phyloP scores from a whole-genome alignment of 1,140 invertebrate genomes.

The Hesperophylax magnus region DNA sequence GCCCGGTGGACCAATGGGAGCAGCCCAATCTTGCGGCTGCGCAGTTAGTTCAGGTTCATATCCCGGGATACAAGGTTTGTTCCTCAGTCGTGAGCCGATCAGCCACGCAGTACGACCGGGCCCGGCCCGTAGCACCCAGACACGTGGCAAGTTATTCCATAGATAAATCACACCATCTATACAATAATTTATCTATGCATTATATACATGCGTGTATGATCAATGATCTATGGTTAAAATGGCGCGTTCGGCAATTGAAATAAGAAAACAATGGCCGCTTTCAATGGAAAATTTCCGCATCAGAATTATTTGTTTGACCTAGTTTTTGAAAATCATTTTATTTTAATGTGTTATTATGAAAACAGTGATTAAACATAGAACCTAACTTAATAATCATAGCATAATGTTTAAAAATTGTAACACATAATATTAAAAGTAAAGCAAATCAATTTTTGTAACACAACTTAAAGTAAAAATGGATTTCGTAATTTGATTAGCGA shows the following conservation, averaged over 20 bases:
- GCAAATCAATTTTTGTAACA: too few relatives aligned
- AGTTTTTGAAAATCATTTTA: background rate
- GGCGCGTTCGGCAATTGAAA: background rate
- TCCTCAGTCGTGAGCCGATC: constrained; percentile 44
- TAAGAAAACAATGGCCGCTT: background rate
- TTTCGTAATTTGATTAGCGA: too few relatives aligned
- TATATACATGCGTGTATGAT: background rate
- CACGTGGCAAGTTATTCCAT: constrained; percentile 32
- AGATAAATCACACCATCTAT: constrained; percentile 14
- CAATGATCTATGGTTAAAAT: background rate
- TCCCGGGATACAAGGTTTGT: constrained; percentile 49
- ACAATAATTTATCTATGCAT: too few relatives aligned
- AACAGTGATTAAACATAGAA: background rate
- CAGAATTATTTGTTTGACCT: too few relatives aligned
- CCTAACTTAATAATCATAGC: background rate
- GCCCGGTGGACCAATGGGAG: constrained; percentile 48
- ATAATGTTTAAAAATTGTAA: too few relatives aligned
- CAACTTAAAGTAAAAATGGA: background rate
- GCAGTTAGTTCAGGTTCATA: constrained; percentile 55
- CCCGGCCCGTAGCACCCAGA: constrained; percentile 17
- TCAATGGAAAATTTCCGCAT: too few relatives aligned
- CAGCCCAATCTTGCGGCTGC: constrained; percentile 56
- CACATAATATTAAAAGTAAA: too few relatives aligned
- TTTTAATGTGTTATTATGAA: background rate
- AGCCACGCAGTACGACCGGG: constrained; percentile 39